Base-by-base conservation (phyloP, 1,140 invertebrate species). In the Telenomus remus region DNA sequence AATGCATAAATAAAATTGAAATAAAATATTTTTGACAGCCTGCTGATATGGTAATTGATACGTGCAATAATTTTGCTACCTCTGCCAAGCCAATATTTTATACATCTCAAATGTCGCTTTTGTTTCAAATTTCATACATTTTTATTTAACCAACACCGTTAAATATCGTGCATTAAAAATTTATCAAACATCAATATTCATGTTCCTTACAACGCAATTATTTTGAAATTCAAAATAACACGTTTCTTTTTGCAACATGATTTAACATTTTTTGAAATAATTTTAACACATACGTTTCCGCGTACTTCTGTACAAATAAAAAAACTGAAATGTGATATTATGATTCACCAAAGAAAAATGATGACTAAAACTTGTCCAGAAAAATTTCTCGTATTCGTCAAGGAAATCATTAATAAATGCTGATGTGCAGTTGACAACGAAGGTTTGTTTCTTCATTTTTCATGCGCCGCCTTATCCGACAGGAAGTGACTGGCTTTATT, bases 401-500 rank as follows among this genome's bases (percentile, higher is more conserved):
- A n/a, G n/a, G 9, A n/a, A 39, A 39, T 39, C 9, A 39, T 39
- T 39, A 39, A 39, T 39, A 39, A 11, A 11, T 39, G 9, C 37
- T 39, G 37, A 39, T 39, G 37, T 9, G 37, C 37, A 39, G 46
- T 72, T 54, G 64, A 61, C 53, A 59, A 65, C 61, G 42, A 19
- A 39, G 60, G 34, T 53, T 49, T 64, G 65, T 42, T 48, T 54
- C 63, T 66, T 68, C 65, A 53, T 70, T 74, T 80, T 74, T 76
- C 55, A 35, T 68, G 34, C 12, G 57, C 59, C 51, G 75, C 61
- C 76, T 76, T 64, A 56, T 70, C 57, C 49, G 39, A 44, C 15
- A 73, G 70, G 49, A 74, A 79, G 79, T 83, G 81, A 81, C 79
- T 81, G 77, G 78, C 76, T 61, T 82, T 77, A 81, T 79, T 82